phyloP scores from a whole-genome alignment of 2,888 invertebrate genomes.

The Strigamia maritima region DNA sequence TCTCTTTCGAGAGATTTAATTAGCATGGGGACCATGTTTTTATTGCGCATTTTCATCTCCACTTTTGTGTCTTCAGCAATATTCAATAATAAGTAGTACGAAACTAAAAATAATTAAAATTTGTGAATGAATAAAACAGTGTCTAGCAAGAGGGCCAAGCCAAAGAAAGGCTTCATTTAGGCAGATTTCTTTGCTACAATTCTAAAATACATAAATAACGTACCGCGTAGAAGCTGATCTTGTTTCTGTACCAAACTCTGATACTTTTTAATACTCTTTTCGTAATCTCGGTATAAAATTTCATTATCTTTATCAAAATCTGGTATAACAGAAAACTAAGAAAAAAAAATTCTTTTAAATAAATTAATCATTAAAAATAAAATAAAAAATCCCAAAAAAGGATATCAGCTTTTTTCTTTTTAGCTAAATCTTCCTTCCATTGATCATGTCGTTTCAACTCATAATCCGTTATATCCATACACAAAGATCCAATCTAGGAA shows the following conservation, averaged over 20 bases:
- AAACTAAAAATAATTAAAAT: conserved; percentile 61
- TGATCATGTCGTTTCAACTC: conserved; percentile 90
- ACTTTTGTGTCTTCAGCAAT: conserved; percentile 92
- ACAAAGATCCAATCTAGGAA: conserved; percentile 82
- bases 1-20: conserved; percentile 84
- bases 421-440: conserved; percentile 63
- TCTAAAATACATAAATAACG: neutral
- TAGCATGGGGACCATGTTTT: conserved; percentile 82
- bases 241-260: conserved; percentile 84
- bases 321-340: conserved; percentile 42
- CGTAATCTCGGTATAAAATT: conserved; percentile 66
- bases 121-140: neutral
- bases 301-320: conserved; percentile 49
- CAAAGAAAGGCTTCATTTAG: too few relatives aligned
- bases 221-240: conserved; percentile 77
- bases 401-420: conserved; percentile 50
- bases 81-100: conserved; percentile 87
- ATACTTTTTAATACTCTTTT: conserved; percentile 71
- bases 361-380: neutral
- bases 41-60: conserved; percentile 95
- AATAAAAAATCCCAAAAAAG: conserved; percentile 34
- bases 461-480: conserved; percentile 93
- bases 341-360: neutral
- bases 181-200: too few relatives aligned
- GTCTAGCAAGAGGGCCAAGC: too few relatives aligned